Evolutionary conservation across 2,797 vertebrate genomes (phyloP), one percentile per base, ranked within the genome.

Genomic region (Parotocinclus haroldoi): DNA sequence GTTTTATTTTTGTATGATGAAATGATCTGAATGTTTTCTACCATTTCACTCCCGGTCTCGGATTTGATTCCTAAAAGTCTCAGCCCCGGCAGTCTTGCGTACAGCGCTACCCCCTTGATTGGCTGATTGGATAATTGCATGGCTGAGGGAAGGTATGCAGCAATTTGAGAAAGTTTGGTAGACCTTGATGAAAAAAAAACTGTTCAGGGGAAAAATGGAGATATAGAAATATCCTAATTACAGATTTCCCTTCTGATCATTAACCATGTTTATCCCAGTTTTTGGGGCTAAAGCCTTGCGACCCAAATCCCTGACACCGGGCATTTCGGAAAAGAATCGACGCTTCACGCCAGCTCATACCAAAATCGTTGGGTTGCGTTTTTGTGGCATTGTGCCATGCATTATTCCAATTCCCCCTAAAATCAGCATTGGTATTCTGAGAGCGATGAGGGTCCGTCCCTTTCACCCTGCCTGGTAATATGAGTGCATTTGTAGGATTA

Each of bases 391-490:
- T 50, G n/a, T n/a, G n/a, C 36, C 36, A 59, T 77, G 53, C 77
- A 78, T 78, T 73, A 80, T 77, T 74, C 66, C 57, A 54, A 63
- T n/a, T 46, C 16, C 12, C 66, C 58, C 57, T 14, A 69, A 68
- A 63, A 14, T 59, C 58, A 46, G 36, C 49, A 73, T 66, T 77
- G 57, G 62, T 68, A 72, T 79, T 78, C 61, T 42, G 42, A 52
- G 14, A 55, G 55, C 27, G 58, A 59, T 73, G 56, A 68, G 63
- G 54, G 39, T 67, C 68, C 53, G 42, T 52, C 18, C 61, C 50
- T 48, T 48, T 44, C 66, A 66, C 51, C 19, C 53, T 49, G 53
- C 49, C 51, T 51, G 27, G 46, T 60, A 60, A 76, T 58, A 63
- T 63, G 19, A 38, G 42, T 27, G 50, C 54, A 58, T 63, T 58